Conservation (phyloP, 2,797 vertebrate genomes). For the Tympanoctomys barrerae region DNA sequence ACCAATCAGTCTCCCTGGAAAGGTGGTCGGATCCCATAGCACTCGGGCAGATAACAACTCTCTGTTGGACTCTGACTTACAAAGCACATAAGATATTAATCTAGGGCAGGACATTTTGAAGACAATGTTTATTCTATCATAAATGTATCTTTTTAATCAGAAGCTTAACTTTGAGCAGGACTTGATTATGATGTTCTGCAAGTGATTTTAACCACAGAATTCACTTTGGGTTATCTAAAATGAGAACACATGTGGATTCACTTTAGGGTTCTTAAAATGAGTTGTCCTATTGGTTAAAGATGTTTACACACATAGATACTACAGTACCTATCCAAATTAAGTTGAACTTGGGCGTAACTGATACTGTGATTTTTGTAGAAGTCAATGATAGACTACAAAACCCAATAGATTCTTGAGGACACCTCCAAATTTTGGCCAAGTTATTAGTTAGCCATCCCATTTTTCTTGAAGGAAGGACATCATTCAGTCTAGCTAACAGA, state of each 20-base stretch:
- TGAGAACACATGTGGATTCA: neutral
- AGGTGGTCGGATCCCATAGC: neutral
- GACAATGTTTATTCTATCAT: constrained; percentile 12
- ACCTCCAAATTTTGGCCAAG: constrained; percentile 18
- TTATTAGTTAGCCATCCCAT: neutral
- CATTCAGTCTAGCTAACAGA: constrained; percentile 16
- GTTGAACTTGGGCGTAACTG: constrained; percentile 1
- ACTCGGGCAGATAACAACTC: neutral
- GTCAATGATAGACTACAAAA: neutral
- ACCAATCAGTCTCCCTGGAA: neutral
- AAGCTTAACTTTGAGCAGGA: constrained; percentile 36
- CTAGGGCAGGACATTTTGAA: neutral
- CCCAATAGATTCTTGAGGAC: neutral
- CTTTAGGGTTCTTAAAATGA: neutral
- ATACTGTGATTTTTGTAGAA: neutral
- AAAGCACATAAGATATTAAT: neutral
- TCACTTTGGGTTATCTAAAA: neutral
- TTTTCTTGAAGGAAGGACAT: constrained; percentile 5
- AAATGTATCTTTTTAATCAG: neutral
- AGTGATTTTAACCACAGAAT: neutral
- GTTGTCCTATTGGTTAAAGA: neutral
- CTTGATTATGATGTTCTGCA: neutral
- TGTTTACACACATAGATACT: neutral
- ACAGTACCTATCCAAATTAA: neutral
- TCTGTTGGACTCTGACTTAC: neutral